Conservation (phyloP, 2,113 vertebrate genomes). For the Clarias batrachus region DNA sequence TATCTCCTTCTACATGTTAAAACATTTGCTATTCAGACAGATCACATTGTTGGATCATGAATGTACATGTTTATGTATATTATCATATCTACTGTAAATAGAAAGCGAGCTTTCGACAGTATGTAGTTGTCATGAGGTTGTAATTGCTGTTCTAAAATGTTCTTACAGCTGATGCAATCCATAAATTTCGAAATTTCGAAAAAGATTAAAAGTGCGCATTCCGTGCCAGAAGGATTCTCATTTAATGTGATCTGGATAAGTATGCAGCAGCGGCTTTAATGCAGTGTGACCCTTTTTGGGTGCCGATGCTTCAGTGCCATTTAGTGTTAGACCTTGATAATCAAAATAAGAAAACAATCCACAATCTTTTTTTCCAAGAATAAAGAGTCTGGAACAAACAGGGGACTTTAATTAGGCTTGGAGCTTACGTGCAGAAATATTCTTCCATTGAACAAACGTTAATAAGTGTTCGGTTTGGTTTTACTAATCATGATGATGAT, state of each 20-base stretch:
- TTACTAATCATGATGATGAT: background rate
- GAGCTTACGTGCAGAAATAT: background rate
- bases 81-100: background rate
- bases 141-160: background rate
- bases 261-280: background rate
- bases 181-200: background rate
- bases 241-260: background rate
- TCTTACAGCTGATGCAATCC: background rate
- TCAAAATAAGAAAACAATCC: background rate
- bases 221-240: background rate
- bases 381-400: background rate
- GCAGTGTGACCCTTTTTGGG: background rate
- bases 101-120: background rate
- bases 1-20: background rate
- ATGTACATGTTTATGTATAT: background rate
- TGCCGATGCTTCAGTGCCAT: background rate
- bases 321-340: background rate
- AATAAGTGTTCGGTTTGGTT: background rate
- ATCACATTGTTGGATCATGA: background rate
- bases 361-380: background rate
- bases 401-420: background rate
- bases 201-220: background rate
- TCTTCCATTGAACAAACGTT: background rate
- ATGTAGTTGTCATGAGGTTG: background rate
- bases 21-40: background rate